phyloP scores from a whole-genome alignment of 1,140 invertebrate species.

The Reticulitermes speratus region DNA sequence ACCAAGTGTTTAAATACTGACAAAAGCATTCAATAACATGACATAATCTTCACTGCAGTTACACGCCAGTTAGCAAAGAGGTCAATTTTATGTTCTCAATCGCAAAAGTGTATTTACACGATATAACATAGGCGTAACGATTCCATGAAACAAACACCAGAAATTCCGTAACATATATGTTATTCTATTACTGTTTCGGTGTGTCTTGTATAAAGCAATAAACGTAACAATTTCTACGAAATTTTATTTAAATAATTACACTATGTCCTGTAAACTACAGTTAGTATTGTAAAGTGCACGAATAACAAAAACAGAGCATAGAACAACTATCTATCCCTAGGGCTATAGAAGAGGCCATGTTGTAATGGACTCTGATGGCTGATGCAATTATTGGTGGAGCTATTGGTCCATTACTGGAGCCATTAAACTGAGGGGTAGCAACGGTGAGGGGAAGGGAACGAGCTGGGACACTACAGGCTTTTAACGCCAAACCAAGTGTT shows the following conservation, averaged over 20 bases:
- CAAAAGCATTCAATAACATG: neutral
- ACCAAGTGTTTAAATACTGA: neutral
- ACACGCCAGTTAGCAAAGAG: neutral
- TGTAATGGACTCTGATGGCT: neutral
- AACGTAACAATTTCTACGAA: no score
- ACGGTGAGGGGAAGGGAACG: neutral
- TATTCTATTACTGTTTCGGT: no score
- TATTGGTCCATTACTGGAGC: neutral
- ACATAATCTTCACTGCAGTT: neutral
- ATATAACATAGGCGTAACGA: no score
- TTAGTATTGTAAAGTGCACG: neutral
- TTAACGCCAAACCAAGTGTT: constrained; percentile 6
- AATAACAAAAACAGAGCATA: neutral
- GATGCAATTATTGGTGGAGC: constrained; percentile 18
- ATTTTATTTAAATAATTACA: neutral
- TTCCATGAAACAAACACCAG: no score
- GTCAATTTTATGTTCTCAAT: neutral
- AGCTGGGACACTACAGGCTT: neutral
- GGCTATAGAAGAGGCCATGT: neutral
- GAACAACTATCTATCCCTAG: neutral
- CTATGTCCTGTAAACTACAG: neutral
- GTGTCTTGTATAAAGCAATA: no score
- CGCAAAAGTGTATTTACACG: no score
- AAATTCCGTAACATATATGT: no score
- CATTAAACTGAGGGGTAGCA: neutral